Evolutionary conservation across 2,113 vertebrate genomes (phyloP).

Genomic region (Heterochromis multidens): DNA sequence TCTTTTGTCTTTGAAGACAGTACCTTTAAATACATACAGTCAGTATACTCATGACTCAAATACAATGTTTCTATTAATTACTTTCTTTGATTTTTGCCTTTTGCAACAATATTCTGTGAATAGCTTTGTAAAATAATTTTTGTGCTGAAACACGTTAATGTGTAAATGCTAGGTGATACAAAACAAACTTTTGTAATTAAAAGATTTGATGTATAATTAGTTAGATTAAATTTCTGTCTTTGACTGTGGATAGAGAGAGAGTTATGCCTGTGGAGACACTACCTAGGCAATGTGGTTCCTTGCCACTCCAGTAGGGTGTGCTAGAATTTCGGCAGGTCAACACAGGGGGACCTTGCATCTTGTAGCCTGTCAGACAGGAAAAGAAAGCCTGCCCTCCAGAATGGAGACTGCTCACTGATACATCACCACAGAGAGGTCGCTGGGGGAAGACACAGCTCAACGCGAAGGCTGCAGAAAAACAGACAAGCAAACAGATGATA

Average conservation of each 20-base stretch:
- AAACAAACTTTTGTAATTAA: background rate
- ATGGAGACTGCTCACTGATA: constrained; percentile 90
- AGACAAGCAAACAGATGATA: background rate
- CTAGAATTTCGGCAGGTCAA: constrained; percentile 89
- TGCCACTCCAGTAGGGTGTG: constrained; percentile 87
- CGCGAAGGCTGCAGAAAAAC: constrained; percentile 80
- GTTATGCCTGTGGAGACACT: background rate
- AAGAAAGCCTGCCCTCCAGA: constrained; percentile 86
- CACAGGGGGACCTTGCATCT: constrained; percentile 78
- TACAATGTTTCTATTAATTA: background rate
- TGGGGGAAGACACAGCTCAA: constrained; percentile 88
- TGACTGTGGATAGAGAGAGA: background rate
- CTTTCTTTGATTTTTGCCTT: too few relatives aligned
- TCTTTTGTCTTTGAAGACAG: too few relatives aligned
- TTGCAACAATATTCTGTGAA: too few relatives aligned
- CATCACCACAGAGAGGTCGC: constrained; percentile 83
- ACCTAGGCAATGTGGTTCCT: constrained; percentile 85
- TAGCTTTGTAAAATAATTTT: too few relatives aligned
- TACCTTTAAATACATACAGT: too few relatives aligned
- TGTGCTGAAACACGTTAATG: background rate
- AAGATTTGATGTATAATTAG: background rate
- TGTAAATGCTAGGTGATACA: background rate
- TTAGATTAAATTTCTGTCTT: background rate
- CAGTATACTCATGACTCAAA: rapidly evolving
- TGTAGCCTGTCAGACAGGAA: constrained; percentile 85